A percentile compares a stretch with the other conserved stretches of the same genome.
Conservation (phyloP, 92 coral and sea anemone species). For the Zoanthus solanderi region DNA sequence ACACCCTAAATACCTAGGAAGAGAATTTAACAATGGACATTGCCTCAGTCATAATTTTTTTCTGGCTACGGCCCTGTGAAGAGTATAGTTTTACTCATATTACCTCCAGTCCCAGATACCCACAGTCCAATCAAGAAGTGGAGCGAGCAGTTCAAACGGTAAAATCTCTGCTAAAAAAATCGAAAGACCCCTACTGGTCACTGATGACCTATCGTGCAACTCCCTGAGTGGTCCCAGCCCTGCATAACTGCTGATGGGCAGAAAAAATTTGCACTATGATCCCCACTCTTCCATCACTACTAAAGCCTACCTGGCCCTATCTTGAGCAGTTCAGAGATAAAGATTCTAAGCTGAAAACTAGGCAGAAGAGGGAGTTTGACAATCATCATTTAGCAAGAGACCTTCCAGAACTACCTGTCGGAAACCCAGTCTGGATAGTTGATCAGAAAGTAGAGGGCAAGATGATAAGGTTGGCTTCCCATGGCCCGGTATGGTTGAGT, state of each 20-base stretch:
- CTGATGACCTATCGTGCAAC: constrained; percentile 57
- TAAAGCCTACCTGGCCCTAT: constrained; percentile 43
- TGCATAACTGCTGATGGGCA: constrained; percentile 54
- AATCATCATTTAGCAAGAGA: too few relatives aligned
- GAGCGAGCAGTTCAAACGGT: constrained; percentile 49
- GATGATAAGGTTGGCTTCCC: background rate
- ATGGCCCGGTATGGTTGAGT: constrained; percentile 1
- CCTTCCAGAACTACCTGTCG: constrained; percentile 10
- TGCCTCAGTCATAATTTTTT: too few relatives aligned
- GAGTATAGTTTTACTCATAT: background rate
- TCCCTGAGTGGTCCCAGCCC: constrained; percentile 49
- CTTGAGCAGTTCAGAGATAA: too few relatives aligned
- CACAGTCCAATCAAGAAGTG: constrained; percentile 54
- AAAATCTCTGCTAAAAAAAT: constrained; percentile 45
- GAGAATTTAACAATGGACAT: too few relatives aligned
- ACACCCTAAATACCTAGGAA: too few relatives aligned
- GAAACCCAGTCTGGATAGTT: constrained; percentile 34
- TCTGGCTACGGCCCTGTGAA: too few relatives aligned
- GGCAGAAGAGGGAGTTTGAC: constrained; percentile 1
- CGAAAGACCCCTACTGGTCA: constrained; percentile 60
- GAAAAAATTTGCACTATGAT: constrained; percentile 25
- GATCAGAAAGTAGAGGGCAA: background rate
- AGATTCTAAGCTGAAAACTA: constrained; percentile 16
- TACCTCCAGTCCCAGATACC: constrained; percentile 25
- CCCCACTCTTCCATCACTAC: constrained; percentile 2